Evolutionary conservation across 2,888 invertebrate species (phyloP), one percentile per base, ranked within the genome.

Genomic region (Epistrophe grossulariae): DNA sequence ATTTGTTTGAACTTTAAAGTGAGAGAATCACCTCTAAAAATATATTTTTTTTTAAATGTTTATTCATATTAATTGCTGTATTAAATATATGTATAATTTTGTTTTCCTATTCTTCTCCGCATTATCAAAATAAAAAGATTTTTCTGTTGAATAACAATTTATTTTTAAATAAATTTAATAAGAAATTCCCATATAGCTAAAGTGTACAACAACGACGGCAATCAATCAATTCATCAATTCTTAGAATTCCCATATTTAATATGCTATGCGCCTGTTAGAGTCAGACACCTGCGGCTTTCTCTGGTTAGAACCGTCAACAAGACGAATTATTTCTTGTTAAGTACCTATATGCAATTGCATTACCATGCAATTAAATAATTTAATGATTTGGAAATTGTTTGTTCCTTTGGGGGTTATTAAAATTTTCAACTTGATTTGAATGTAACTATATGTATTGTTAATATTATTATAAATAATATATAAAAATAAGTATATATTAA

Each of bases 181-280:
- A 17, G 6, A 68, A 38, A 38, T 48, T 45, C 48, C 17, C 66
- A 31, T 17, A 48, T 17, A 66, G 11, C 2, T 13, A 7, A 45
- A 64, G 6, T 48, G 11, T 7, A 4, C 10, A 17, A n/a, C 28
- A 31, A n/a, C 52, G 15, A 4, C 28, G 50, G 50, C 19, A 28
- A 55, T 70, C 70, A 70, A 70, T 70, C 70, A 70, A 40, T 35
- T 40, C 52, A 70, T 55, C 70, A 55, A 55, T 70, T 70, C 70
- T 24, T 28, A 70, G 55, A 70, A 70, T 28, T 70, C 15, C 3
- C 68, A 40, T 70, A 55, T 55, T 70, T n/a, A 70, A 40, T 55
- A 40, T 40, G 24, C 40, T 55, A n/a, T n/a, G 19, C 19, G 35
- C 28, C n/a, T 64, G 45, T 17, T 64, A 45, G n/a, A 64, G 45